Conservation (phyloP, 1,140 invertebrate genomes). For the Atta cephalotes region DNA sequence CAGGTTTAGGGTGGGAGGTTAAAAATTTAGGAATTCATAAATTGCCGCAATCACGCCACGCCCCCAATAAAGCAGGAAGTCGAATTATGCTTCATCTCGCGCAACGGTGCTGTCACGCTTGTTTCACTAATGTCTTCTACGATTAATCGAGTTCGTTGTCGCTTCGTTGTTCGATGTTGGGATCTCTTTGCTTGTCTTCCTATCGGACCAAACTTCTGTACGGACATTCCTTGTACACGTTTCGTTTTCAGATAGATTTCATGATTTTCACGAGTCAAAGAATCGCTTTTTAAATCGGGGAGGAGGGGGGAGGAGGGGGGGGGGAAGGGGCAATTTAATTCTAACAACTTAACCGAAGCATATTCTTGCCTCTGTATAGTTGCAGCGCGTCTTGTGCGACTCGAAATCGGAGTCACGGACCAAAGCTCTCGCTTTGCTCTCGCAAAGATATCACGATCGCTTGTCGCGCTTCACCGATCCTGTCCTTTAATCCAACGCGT, state of each 20-base stretch:
- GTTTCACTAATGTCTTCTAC: constrained; percentile 68
- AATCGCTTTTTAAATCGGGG: not conserved
- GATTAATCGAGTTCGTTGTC: constrained; percentile 65
- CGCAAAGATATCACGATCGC: constrained; percentile 38
- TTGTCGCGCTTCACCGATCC: constrained; percentile 43
- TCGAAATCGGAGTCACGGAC: constrained; percentile 36
- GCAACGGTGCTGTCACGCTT: constrained; percentile 62
- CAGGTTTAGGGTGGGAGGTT: not conserved
- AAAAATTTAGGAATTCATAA: constrained; percentile 59
- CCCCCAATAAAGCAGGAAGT: constrained; percentile 55
- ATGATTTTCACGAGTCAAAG: not conserved
- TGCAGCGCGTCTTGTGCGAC: not conserved
- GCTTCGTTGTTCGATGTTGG: not conserved
- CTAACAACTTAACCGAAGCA: not conserved
- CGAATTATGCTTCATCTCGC: constrained; percentile 64
- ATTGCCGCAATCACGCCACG: constrained; percentile 57
- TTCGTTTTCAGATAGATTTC: not conserved
- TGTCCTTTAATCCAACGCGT: constrained; percentile 52
- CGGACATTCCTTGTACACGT: constrained; percentile 26
- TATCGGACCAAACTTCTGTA: not conserved
- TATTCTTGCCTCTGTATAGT: not conserved
- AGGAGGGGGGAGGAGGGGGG: too few relatives aligned
- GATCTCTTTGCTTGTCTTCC: not conserved
- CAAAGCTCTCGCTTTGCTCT: not conserved
- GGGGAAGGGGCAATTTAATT: not conserved